Evolutionary conservation across 30 jellyfish, hydroid and myxozoan species (phyloP).

Genomic region (Clytia hemisphaerica): DNA sequence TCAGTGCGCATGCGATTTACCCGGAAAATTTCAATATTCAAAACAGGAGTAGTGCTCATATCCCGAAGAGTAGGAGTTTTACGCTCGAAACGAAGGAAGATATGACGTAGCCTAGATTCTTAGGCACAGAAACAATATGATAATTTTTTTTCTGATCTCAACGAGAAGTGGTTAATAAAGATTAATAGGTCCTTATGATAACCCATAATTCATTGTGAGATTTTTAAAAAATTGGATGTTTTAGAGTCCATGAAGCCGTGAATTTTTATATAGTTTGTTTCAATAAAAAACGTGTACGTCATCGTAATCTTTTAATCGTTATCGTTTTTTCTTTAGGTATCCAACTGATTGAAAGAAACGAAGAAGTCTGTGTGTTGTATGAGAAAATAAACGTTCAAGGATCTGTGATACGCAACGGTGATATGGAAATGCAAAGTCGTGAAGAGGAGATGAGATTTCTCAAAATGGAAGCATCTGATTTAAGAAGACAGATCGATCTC

Average conservation of each 20-base stretch:
- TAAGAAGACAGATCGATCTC: conserved; percentile 19
- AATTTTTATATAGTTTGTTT: background rate
- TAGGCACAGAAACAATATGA: too few relatives aligned
- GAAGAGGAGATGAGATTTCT: conserved; percentile 80
- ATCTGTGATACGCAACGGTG: conserved; percentile 70
- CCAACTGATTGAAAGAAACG: conserved; percentile 77
- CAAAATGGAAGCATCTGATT: conserved; percentile 59
- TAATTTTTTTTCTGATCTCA: too few relatives aligned
- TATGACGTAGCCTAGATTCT: too few relatives aligned
- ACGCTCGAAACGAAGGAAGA: too few relatives aligned
- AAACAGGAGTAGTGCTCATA: too few relatives aligned
- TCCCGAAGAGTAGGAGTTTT: too few relatives aligned
- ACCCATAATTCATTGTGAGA: too few relatives aligned
- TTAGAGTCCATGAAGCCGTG: background rate
- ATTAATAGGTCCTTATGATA: too few relatives aligned
- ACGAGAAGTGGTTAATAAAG: too few relatives aligned
- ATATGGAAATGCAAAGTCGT: conserved; percentile 62
- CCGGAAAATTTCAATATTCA: too few relatives aligned
- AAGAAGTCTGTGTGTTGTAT: conserved; percentile 81
- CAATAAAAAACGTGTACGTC: too few relatives aligned
- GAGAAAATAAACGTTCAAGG: conserved; percentile 83
- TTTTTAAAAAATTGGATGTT: background rate
- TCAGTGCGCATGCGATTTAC: too few relatives aligned
- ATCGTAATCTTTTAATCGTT: background rate
- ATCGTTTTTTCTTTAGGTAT: conserved; percentile 28